A percentile compares a stretch with the other conserved stretches of the same genome.
These are phyloP conservation scores for Otis tarda DNA, from an alignment of 2,113 vertebrate genomes.

Conservation along the genomic window DNA sequence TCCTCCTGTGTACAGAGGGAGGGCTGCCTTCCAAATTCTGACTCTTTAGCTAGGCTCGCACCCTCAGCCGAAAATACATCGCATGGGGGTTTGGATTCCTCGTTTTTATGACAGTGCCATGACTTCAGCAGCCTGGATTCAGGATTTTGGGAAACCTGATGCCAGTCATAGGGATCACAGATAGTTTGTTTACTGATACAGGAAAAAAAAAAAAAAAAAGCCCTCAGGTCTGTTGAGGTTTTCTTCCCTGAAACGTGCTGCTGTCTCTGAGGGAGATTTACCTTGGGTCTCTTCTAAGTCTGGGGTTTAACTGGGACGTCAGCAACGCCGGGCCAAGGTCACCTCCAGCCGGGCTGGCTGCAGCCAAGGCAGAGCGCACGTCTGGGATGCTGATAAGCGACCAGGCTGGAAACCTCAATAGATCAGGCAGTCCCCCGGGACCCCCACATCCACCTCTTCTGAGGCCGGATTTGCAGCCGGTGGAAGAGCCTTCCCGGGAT, in stretches of 20 bases:
- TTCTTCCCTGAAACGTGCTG: background rate
- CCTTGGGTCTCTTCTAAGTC: background rate
- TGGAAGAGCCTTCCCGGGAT: background rate
- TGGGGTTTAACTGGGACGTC: background rate
- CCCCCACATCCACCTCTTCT: rapidly evolving
- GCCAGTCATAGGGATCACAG: background rate
- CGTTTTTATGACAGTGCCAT: background rate
- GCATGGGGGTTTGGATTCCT: background rate
- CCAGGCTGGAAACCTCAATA: background rate
- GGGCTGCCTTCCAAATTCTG: constrained; percentile 6
- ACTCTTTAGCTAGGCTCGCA: background rate
- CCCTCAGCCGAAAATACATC: background rate
- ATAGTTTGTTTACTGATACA: background rate
- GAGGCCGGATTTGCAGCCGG: background rate
- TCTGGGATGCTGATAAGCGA: background rate
- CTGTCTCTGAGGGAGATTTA: background rate
- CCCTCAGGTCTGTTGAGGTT: background rate
- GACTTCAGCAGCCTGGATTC: background rate
- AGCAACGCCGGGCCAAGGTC: background rate
- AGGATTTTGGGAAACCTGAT: background rate
- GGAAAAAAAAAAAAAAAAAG: background rate
- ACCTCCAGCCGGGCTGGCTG: background rate
- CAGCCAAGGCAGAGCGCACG: background rate
- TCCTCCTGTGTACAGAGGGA: background rate
- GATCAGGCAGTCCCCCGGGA: background rate